Conservation (phyloP, 1,140 invertebrate species). For the Adoxophyes honmai region DNA sequence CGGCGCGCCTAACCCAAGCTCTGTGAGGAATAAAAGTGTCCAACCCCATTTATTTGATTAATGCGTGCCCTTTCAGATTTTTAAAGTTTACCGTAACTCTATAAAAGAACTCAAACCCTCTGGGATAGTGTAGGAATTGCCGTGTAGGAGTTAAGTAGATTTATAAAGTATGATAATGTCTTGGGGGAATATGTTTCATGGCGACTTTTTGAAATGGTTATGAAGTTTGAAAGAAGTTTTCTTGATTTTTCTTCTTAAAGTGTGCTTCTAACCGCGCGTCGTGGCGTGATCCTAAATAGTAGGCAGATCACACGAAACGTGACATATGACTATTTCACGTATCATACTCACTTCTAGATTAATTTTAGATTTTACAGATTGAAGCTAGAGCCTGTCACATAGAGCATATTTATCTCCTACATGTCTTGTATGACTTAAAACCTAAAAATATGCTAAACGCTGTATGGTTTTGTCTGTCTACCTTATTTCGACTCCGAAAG, state of each 20-base stretch:
- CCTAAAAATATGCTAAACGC: no score
- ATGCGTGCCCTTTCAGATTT: conserved; percentile 10
- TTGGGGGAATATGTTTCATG: conserved; percentile 1
- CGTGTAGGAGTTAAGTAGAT: neutral
- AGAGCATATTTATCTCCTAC: neutral
- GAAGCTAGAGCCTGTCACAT: neutral
- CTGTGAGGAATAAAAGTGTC: conserved; percentile 8
- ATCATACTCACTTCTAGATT: neutral
- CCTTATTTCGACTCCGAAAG: no score
- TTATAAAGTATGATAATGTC: conserved; percentile 6
- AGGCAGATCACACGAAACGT: no score
- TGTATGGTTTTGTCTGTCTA: no score
- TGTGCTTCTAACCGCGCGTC: no score
- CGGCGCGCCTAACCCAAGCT: neutral
- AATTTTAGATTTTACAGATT: neutral
- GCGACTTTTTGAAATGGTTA: neutral
- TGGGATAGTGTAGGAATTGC: neutral
- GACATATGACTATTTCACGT: neutral
- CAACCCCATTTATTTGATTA: conserved; percentile 10
- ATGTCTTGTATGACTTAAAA: neutral
- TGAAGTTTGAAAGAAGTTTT: conserved; percentile 9
- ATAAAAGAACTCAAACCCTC: neutral
- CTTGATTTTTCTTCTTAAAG: neutral
- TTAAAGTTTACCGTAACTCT: neutral
- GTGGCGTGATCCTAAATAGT: no score